Evolutionary conservation across 2,888 invertebrate species (phyloP).

Genomic region (Leptinotarsa tumamoca): DNA sequence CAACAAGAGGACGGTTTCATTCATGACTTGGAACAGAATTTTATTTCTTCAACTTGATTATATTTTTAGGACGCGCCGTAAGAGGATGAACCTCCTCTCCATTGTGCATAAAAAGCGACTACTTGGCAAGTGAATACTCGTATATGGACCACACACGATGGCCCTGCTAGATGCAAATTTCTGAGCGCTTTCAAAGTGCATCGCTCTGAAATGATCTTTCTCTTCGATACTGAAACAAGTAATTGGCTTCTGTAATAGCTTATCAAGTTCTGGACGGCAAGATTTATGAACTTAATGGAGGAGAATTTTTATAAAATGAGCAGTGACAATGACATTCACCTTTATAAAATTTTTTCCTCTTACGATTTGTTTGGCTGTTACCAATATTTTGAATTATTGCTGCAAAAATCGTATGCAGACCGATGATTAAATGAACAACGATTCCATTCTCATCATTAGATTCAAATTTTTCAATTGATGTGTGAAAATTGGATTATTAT

Average conservation of each 20-base stretch:
- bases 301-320: neutral
- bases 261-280: conserved; percentile 1
- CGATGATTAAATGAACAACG: too few species aligned
- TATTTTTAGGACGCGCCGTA: neutral
- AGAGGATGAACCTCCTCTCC: neutral
- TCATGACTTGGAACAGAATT: too few species aligned
- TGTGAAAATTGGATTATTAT: too few species aligned
- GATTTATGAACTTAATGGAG: neutral
- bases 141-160: conserved; percentile 30
- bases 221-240: conserved; percentile 22
- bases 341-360: too few species aligned
- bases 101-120: conserved; percentile 12
- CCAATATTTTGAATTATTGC: too few species aligned
- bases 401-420: too few species aligned
- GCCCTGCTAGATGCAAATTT: conserved; percentile 26
- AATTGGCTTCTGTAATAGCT: conserved; percentile 13
- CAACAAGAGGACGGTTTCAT: too few species aligned
- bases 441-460: too few species aligned
- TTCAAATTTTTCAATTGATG: too few species aligned
- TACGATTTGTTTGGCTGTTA: too few species aligned
- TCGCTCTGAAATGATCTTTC: conserved; percentile 26
- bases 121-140: conserved; percentile 7
- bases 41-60: too few species aligned
- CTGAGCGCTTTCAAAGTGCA: conserved; percentile 21
- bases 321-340: neutral